Conservation (phyloP, 2,113 vertebrate genomes). For the Hippocampus barbouri region DNA sequence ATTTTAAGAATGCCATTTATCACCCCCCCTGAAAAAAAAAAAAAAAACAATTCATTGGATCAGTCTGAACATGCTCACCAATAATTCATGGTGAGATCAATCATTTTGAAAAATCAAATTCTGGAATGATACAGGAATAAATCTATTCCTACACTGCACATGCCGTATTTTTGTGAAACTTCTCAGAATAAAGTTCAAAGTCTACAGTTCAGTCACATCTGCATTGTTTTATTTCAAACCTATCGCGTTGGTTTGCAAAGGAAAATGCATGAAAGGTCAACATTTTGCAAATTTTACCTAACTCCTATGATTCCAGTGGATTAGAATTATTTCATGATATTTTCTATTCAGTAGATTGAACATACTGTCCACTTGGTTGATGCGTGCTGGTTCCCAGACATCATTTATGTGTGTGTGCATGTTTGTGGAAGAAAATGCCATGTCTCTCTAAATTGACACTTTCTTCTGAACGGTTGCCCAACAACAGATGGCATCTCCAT, state of each 20-base stretch:
- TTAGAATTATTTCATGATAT: neutral
- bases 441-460: conserved; percentile 18
- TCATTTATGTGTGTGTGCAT: conserved; percentile 9
- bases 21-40: neutral
- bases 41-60: neutral
- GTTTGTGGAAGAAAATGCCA: neutral
- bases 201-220: too few relatives aligned
- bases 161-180: too few relatives aligned
- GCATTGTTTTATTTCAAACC: too few relatives aligned
- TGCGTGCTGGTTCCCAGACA: conserved; percentile 9
- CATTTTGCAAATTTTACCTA: neutral
- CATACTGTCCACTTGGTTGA: neutral
- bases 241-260: too few relatives aligned
- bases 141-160: too few relatives aligned
- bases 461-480: conserved; percentile 38
- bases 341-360: neutral
- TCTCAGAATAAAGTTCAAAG: too few relatives aligned
- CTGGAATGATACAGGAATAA: too few relatives aligned
- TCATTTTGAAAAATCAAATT: too few relatives aligned
- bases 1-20: too few relatives aligned
- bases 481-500: conserved; percentile 61
- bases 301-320: neutral
- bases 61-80: neutral
- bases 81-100: too few relatives aligned
- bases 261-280: too few relatives aligned